Percentiles rank a stretch among this genome's conserved stretches.
phyloP scores from a whole-genome alignment of 2,888 invertebrate genomes.

The Crossocerus cetratus region DNA sequence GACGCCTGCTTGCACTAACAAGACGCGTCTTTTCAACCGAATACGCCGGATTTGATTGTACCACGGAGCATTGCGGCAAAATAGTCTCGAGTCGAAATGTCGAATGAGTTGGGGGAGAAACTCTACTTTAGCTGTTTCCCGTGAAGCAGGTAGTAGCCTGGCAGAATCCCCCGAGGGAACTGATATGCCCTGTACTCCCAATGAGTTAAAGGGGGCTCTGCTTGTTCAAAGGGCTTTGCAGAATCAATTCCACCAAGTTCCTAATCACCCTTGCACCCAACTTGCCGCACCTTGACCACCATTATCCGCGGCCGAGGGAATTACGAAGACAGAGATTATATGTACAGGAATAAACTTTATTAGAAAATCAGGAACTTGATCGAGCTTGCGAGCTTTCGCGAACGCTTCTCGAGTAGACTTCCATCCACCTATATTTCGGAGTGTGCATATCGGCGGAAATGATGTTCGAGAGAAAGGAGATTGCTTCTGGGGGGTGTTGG shows the following conservation, averaged over 20 bases:
- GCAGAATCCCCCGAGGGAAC: neutral
- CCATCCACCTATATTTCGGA: no score
- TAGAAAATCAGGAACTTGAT: neutral
- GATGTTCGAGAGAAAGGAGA: no score
- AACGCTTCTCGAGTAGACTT: no score
- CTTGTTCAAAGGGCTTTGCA: neutral
- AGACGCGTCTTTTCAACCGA: neutral
- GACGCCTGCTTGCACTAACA: no score
- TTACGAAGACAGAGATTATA: neutral
- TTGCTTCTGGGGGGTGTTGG: no score
- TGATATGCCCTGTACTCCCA: neutral
- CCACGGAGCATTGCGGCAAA: conserved; percentile 42
- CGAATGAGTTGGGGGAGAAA: conserved; percentile 1
- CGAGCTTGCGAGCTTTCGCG: no score
- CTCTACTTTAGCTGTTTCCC: neutral
- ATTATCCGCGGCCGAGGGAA: no score
- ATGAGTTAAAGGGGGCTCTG: neutral
- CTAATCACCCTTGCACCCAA: neutral
- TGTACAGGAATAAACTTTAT: neutral
- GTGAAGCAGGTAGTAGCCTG: neutral
- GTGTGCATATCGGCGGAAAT: no score
- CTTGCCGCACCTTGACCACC: no score
- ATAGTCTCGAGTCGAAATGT: conserved; percentile 23
- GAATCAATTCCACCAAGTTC: neutral
- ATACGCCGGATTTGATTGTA: neutral